A percentile compares a stretch with the other conserved stretches of the same genome.
These are phyloP conservation scores for Acipenser ruthenus DNA, from an alignment of 2,797 vertebrate genomes.

Conservation along the genomic window DNA sequence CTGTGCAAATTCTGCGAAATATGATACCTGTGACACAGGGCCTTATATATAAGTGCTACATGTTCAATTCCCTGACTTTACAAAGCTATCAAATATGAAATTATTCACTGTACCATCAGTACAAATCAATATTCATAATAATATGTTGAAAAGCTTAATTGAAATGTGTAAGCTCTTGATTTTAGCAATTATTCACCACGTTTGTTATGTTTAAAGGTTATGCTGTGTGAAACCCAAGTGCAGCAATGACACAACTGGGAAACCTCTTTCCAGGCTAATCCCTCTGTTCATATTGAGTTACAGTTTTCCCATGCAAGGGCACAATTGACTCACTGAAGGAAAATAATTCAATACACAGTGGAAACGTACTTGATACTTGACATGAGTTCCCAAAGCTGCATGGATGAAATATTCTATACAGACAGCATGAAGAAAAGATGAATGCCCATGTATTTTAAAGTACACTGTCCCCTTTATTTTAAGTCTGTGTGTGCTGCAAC, in stretches of 20 bases:
- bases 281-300: constrained; percentile 8
- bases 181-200: too few relatives aligned
- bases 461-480: constrained; percentile 6
- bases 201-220: too few relatives aligned
- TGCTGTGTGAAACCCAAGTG: background rate
- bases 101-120: too few relatives aligned
- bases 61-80: too few relatives aligned
- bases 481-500: background rate
- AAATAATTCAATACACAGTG: constrained; percentile 15
- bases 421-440: background rate
- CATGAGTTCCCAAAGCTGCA: background rate
- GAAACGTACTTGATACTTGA: constrained; percentile 17
- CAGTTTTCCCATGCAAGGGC: constrained; percentile 22
- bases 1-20: too few relatives aligned
- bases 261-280: background rate
- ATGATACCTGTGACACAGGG: too few relatives aligned
- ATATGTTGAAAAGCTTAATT: too few relatives aligned
- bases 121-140: too few relatives aligned
- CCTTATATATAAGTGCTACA: too few relatives aligned
- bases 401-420: background rate
- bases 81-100: too few relatives aligned
- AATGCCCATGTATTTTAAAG: background rate
- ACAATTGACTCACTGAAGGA: constrained; percentile 13
- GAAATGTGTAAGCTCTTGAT: too few relatives aligned
- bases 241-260: background rate